A percentile compares a stretch with the other conserved stretches of the same genome.
phyloP scores from a whole-genome alignment of 1,140 invertebrate genomes.

The Halictus rubicundus region DNA sequence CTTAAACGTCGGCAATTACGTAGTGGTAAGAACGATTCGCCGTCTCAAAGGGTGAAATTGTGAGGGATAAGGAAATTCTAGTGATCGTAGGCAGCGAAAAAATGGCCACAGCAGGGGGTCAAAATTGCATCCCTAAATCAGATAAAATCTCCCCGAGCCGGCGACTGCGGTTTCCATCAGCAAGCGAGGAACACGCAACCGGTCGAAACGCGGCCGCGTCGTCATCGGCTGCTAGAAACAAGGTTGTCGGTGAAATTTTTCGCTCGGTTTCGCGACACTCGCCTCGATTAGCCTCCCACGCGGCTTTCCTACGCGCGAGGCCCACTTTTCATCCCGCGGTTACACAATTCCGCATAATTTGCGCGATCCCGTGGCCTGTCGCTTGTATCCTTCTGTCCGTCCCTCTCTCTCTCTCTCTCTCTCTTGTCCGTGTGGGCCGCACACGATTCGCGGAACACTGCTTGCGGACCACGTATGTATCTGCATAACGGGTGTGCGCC shows the following conservation, averaged over 20 bases:
- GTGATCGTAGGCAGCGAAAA: too few relatives aligned
- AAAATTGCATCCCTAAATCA: too few relatives aligned
- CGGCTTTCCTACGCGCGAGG: constrained; percentile 21
- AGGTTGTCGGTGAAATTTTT: constrained; percentile 5
- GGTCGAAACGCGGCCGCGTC: background rate
- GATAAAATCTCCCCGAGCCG: too few relatives aligned
- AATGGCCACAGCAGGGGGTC: too few relatives aligned
- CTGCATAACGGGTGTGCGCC: constrained; percentile 47
- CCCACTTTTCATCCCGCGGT: constrained; percentile 52
- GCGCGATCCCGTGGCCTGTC: background rate
- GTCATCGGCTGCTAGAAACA: background rate
- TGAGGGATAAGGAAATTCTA: too few relatives aligned
- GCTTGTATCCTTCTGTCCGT: background rate
- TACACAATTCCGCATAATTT: constrained; percentile 61
- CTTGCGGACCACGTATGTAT: constrained; percentile 37
- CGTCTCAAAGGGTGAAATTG: too few relatives aligned
- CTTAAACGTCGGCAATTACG: too few relatives aligned
- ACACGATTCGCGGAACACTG: constrained; percentile 53
- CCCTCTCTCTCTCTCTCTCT: background rate
- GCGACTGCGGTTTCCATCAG: too few relatives aligned
- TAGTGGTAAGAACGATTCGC: too few relatives aligned
- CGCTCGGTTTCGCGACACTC: background rate
- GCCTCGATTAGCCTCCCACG: constrained; percentile 3
- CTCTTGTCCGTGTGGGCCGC: constrained; percentile 37
- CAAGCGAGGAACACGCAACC: too few relatives aligned